These are phyloP conservation scores for Sinocyclocheilus maitianheensis DNA, from an alignment of 2,113 vertebrate genomes.

Conservation along the genomic window DNA sequence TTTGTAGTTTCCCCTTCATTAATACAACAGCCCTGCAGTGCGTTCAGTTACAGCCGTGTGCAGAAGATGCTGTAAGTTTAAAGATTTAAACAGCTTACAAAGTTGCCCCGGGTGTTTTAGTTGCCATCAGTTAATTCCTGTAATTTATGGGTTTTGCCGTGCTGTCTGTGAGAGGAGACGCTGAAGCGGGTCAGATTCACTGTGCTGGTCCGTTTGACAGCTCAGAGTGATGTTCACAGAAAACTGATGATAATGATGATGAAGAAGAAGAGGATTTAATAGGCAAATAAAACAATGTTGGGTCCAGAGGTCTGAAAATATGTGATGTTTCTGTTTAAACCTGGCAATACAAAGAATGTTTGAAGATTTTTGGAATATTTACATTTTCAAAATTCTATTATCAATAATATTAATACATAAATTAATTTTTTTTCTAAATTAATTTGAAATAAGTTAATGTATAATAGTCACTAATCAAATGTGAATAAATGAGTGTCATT, in stretches of 20 bases:
- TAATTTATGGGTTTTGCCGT: slow-evolving; percentile 99
- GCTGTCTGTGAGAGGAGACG: slow-evolving; percentile 83
- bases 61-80: slow-evolving; percentile 99
- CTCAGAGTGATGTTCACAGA: background rate
- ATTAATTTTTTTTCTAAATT: no score
- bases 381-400: no score
- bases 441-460: no score
- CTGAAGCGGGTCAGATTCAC: slow-evolving; percentile 88
- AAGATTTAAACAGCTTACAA: slow-evolving; percentile 99
- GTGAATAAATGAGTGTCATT: no score
- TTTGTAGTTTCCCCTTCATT: slow-evolving; percentile 85
- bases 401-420: no score
- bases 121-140: slow-evolving; percentile 98
- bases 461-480: no score
- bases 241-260: background rate
- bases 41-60: slow-evolving; percentile 98
- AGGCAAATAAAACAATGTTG: background rate
- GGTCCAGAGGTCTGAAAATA: background rate
- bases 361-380: background rate
- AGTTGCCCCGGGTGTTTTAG: slow-evolving; percentile 84
- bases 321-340: background rate
- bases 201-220: background rate
- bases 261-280: background rate
- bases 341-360: background rate
- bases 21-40: slow-evolving; percentile 96